phyloP scores from a whole-genome alignment of 1,140 invertebrate species.

The Cherax quadricarinatus region DNA sequence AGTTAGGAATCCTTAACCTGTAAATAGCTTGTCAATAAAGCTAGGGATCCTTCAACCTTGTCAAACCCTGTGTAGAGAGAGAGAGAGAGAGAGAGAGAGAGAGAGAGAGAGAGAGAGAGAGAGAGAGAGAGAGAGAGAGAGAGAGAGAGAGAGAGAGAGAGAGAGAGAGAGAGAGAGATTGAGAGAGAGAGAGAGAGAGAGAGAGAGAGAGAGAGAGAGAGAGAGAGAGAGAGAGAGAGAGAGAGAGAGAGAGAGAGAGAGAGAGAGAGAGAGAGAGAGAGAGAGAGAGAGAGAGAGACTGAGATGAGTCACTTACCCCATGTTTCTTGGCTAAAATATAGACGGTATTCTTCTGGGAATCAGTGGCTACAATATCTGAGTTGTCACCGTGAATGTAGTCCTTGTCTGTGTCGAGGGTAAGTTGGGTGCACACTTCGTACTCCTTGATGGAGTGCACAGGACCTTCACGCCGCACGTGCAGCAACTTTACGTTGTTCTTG shows the following conservation, averaged over 20 bases:
- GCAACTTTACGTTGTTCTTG: constrained; percentile 85
- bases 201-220: constrained; percentile 21
- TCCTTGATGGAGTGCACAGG: constrained; percentile 83
- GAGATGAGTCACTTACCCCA: not conserved
- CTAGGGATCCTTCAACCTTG: too few species aligned
- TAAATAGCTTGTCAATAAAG: too few species aligned
- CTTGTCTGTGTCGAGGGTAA: constrained; percentile 83
- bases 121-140: constrained; percentile 27
- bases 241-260: not conserved
- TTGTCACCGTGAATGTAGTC: constrained; percentile 80
- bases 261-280: constrained; percentile 24
- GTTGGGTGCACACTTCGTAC: constrained; percentile 84
- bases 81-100: constrained; percentile 18
- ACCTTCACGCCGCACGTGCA: constrained; percentile 83
- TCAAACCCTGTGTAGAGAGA: too few species aligned
- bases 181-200: constrained; percentile 4
- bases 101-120: not conserved
- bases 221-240: constrained; percentile 5
- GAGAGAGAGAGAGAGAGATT: constrained; percentile 1
- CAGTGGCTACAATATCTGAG: constrained; percentile 81
- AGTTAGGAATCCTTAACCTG: too few species aligned
- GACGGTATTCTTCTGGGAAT: constrained; percentile 77
- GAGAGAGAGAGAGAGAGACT: constrained; percentile 13
- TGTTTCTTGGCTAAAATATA: constrained; percentile 14
- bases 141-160: constrained; percentile 17